Evolutionary conservation across 2,888 invertebrate genomes (phyloP).

Genomic region (Germaria angustata): DNA sequence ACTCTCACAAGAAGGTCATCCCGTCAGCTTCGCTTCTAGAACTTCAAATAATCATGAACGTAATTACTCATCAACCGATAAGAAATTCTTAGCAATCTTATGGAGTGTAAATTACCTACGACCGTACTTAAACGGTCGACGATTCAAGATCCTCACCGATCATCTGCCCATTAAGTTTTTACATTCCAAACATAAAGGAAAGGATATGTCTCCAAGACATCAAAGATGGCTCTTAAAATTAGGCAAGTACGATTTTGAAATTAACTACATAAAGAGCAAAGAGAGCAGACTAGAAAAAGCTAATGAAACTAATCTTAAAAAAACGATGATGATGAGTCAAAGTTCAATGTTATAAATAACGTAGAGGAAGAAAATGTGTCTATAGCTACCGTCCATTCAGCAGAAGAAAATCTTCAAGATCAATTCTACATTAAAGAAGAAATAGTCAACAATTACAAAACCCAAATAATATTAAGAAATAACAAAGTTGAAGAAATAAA

Average conservation of each 20-base stretch:
- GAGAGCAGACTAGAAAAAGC: conserved; percentile 40
- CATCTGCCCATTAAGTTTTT: too few species aligned
- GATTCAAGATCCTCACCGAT: too few species aligned
- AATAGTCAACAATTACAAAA: not conserved
- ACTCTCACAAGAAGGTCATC: not conserved
- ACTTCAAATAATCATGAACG: not conserved
- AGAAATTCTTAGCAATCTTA: not conserved
- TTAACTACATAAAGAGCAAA: conserved; percentile 38
- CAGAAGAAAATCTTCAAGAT: not conserved
- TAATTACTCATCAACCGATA: not conserved
- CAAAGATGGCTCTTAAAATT: not conserved
- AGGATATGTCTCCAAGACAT: not conserved
- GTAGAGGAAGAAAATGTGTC: not conserved
- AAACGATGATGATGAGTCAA: conserved; percentile 8
- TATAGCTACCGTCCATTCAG: not conserved
- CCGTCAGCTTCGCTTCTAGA: not conserved
- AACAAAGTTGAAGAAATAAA: not conserved
- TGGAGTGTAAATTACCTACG: not conserved
- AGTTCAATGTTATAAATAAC: not conserved
- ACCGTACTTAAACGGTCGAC: not conserved
- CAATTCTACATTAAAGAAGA: not conserved
- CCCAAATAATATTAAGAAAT: not conserved
- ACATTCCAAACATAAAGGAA: not conserved
- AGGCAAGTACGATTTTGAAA: not conserved
- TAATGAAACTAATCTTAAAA: not conserved